Conservation (phyloP, 2,113 vertebrate species). For the Seriola rivoliana region DNA sequence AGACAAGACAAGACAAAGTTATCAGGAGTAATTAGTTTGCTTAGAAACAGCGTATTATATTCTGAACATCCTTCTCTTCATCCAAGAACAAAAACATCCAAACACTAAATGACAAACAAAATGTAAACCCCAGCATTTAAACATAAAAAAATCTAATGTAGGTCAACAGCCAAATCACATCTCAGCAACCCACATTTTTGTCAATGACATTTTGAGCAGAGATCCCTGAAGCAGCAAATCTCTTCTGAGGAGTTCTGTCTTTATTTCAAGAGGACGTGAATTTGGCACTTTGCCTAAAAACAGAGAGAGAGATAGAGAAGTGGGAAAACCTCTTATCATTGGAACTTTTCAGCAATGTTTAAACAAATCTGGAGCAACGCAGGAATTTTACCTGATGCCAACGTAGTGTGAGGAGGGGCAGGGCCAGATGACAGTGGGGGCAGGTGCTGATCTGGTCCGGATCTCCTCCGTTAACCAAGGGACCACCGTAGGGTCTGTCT, state of each 20-base stretch:
- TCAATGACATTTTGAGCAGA: neutral
- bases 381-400: slow-evolving; percentile 77
- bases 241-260: slow-evolving; percentile 11
- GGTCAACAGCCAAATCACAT: neutral
- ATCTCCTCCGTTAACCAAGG: neutral
- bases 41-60: neutral
- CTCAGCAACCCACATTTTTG: neutral
- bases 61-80: neutral
- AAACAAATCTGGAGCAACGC: neutral
- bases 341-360: neutral
- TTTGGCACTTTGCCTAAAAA: slow-evolving; percentile 68
- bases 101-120: neutral
- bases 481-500: neutral
- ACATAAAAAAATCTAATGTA: neutral
- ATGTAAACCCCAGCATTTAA: neutral
- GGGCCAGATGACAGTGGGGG: slow-evolving; percentile 79
- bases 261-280: slow-evolving; percentile 35
- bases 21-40: neutral
- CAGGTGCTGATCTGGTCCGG: slow-evolving; percentile 73
- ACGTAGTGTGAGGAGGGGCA: slow-evolving; percentile 69
- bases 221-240: slow-evolving; percentile 41
- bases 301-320: slow-evolving; percentile 22
- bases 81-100: no score
- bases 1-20: no score
- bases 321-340: accelerated